Evolutionary conservation across 2,888 invertebrate genomes (phyloP).

Genomic region (Octodonta nipae): DNA sequence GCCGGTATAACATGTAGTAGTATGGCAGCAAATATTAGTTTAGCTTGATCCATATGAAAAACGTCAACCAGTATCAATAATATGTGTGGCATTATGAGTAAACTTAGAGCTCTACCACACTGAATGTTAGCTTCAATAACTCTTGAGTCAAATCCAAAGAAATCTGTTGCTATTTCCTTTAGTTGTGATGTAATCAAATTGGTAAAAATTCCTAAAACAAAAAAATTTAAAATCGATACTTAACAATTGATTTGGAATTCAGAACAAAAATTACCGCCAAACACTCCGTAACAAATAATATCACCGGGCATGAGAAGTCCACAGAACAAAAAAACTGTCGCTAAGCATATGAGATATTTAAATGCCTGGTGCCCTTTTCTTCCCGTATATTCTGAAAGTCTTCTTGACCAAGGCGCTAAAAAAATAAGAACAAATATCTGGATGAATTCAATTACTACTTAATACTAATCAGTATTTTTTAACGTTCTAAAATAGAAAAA

Average conservation of each 20-base stretch:
- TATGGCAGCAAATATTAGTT: conserved; percentile 16
- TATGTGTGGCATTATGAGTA: conserved; percentile 19
- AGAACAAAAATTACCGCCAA: conserved; percentile 18
- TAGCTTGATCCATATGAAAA: conserved; percentile 12
- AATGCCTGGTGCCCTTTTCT: conserved; percentile 12
- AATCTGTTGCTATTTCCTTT: conserved; percentile 13
- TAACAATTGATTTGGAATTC: neutral
- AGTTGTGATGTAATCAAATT: conserved; percentile 18
- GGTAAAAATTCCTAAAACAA: conserved; percentile 15
- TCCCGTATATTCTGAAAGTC: conserved; percentile 17
- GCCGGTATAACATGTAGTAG: conserved; percentile 20
- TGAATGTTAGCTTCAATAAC: conserved; percentile 16
- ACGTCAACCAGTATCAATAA: conserved; percentile 12
- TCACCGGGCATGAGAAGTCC: conserved; percentile 14
- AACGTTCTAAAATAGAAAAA: too few species aligned
- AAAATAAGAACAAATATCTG: conserved; percentile 6
- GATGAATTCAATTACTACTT: too few species aligned
- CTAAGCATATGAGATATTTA: conserved; percentile 13
- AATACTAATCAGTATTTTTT: neutral
- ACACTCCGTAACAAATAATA: conserved; percentile 17
- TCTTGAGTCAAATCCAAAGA: conserved; percentile 14
- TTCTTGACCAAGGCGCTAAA: conserved; percentile 19
- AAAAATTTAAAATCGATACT: conserved; percentile 2
- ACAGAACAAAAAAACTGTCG: conserved; percentile 12
- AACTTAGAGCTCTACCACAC: conserved; percentile 16